Conservation (phyloP, 2,888 invertebrate species). For the Listrodromus nycthemerus region DNA sequence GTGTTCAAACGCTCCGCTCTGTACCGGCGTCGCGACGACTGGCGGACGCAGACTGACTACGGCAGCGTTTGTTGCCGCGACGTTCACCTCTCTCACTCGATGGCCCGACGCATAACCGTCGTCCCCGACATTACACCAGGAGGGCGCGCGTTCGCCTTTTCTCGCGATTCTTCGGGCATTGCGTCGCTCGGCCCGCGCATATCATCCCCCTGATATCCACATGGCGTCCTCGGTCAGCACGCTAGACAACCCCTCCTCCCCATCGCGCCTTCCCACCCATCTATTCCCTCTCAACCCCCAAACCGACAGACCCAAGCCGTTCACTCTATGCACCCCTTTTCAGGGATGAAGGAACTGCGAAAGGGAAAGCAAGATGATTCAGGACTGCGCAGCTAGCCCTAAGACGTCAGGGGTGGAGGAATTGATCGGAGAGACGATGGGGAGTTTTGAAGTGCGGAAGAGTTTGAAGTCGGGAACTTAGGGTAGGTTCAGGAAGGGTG, state of each 20-base stretch:
- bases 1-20: conserved; percentile 49
- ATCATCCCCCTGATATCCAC: conserved; percentile 73
- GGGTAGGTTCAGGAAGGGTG: conserved; percentile 19
- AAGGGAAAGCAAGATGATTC: conserved; percentile 28
- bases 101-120: conserved; percentile 65
- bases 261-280: conserved; percentile 60
- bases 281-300: conserved; percentile 36
- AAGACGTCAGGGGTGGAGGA: conserved; percentile 22
- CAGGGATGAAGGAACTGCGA: conserved; percentile 46
- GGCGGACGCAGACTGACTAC: conserved; percentile 78
- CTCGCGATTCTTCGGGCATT: conserved; percentile 72
- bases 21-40: conserved; percentile 75
- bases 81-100: conserved; percentile 56
- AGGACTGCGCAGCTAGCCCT: conserved; percentile 17
- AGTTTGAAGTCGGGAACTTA: conserved; percentile 38
- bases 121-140: conserved; percentile 64
- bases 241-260: conserved; percentile 7
- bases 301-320: neutral
- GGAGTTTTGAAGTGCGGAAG: conserved; percentile 6
- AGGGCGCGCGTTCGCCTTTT: conserved; percentile 73
- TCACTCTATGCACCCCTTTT: conserved; percentile 38
- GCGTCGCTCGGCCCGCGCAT: conserved; percentile 75
- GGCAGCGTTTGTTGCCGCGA: conserved; percentile 68
- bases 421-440: neutral
- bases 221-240: conserved; percentile 56